Conservation (phyloP, 2,797 vertebrate genomes). For the Scomberomorus guttatus region DNA sequence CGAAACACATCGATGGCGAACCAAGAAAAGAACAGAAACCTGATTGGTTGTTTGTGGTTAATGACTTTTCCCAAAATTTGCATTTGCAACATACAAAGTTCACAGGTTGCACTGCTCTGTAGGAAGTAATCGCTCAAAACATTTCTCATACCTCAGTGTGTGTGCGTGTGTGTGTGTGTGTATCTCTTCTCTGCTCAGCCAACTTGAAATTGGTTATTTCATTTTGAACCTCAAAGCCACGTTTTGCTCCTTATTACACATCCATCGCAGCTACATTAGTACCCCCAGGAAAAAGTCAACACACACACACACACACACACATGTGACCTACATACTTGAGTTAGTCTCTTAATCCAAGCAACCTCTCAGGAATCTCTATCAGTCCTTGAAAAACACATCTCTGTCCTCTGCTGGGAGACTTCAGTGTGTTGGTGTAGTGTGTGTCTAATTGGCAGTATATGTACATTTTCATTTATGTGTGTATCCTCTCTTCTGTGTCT, state of each 20-base stretch:
- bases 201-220: constrained; percentile 46
- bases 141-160: background rate
- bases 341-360: constrained; percentile 32
- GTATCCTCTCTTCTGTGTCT: constrained; percentile 14
- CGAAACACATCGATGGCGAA: background rate
- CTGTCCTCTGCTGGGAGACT: constrained; percentile 1
- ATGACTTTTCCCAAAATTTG: background rate
- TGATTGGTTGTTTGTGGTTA: background rate
- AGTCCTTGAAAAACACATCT: constrained; percentile 9
- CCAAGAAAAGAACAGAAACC: background rate
- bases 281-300: constrained; percentile 16
- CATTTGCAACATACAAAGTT: background rate
- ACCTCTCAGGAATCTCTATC: constrained; percentile 18
- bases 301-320: constrained; percentile 34
- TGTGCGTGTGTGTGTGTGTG: background rate
- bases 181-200: constrained; percentile 25
- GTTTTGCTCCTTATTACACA: constrained; percentile 37
- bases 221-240: constrained; percentile 42
- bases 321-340: constrained; percentile 51
- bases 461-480: constrained; percentile 5
- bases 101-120: constrained; percentile 14
- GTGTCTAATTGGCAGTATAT: background rate
- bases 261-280: constrained; percentile 31
- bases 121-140: background rate
- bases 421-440: background rate